Base-by-base conservation (phyloP, 2,888 invertebrate genomes). In the Euphydryas editha region DNA sequence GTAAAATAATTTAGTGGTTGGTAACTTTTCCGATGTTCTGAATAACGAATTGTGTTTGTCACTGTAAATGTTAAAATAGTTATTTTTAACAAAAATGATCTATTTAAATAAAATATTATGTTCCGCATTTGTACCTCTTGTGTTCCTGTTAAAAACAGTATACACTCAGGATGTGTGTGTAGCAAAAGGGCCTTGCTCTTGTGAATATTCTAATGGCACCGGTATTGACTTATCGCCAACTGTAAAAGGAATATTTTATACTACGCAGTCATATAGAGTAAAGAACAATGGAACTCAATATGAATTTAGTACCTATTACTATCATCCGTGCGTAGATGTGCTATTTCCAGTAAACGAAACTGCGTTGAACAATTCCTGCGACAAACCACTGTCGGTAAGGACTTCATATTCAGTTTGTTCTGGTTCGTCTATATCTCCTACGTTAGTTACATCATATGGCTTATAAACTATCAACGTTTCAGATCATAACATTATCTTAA, bases 181-280 rank as follows among this genome's bases (percentile, higher is more conserved):
- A 36, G 76, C 80, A 66, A 87, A 80, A 73, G 83, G 83, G 54
- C 79, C 90, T 4, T 93, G 93, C 75, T 77, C 79, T 61, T 93
- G 93, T 77, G 86, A 81, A 72, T 93, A 89, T 80, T 72, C 88
- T 7, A 92, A 92, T 83, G 93, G 93, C 68, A 92, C 92, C 75
- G 92, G 92, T 75, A 85, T 92, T 72, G 92, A 93, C 80, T 79
- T 93, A 69, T 75, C 83, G 49, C 84, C 86, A 49, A 76, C 84
- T 56, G 76, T 76, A 69, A 82, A 82, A 67, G 67, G 78, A 64
- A 75, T 74, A 5, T 88, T 88, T 80, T 88, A 82, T 72, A 59
- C 72, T 54, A 81, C 86, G 56, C 76, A 84, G 74, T 80, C 68
- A n/a, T 87, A 75, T 73, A 69, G 72, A 67, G 58, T 70, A 13